Conservation (phyloP, 2,797 vertebrate species). For the Spea hammondii region DNA sequence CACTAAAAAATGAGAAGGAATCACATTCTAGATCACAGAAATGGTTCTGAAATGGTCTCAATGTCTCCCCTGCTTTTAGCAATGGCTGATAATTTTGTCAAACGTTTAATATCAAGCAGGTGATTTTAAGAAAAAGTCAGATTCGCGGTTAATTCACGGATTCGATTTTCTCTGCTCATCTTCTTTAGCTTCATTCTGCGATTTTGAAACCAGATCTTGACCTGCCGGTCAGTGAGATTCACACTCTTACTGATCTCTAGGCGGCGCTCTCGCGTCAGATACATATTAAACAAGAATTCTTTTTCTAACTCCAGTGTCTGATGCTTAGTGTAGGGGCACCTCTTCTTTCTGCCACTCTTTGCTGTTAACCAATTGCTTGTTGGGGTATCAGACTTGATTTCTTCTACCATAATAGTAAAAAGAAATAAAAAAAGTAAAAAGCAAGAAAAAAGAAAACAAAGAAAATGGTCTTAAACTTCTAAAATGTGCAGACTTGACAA, state of each 20-base stretch:
- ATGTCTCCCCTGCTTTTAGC: conserved; percentile 69
- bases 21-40: conserved; percentile 74
- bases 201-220: conserved; percentile 99
- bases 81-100: conserved; percentile 65
- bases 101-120: conserved; percentile 63
- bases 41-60: conserved; percentile 65
- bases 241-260: conserved; percentile 99
- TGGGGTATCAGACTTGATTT: conserved; percentile 85
- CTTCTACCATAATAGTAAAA: conserved; percentile 80
- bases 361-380: conserved; percentile 98
- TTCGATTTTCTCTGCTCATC: conserved; percentile 98
- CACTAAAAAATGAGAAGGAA: conserved; percentile 75
- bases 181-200: conserved; percentile 99
- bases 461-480: conserved; percentile 61
- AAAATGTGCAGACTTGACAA: conserved; percentile 72
- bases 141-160: conserved; percentile 97
- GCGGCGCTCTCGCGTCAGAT: conserved; percentile 99
- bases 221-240: conserved; percentile 99
- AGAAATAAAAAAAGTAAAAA: conserved; percentile 23
- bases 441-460: conserved; percentile 59
- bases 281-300: conserved; percentile 99
- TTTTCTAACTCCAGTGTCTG: conserved; percentile 99
- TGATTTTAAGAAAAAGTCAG: conserved; percentile 95
- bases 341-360: conserved; percentile 98
- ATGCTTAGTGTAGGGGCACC: conserved; percentile 98